Percentiles rank a stretch among this genome's conserved stretches.
phyloP scores from a whole-genome alignment of 2,888 invertebrate species.

The Ctenicera cuprea region DNA sequence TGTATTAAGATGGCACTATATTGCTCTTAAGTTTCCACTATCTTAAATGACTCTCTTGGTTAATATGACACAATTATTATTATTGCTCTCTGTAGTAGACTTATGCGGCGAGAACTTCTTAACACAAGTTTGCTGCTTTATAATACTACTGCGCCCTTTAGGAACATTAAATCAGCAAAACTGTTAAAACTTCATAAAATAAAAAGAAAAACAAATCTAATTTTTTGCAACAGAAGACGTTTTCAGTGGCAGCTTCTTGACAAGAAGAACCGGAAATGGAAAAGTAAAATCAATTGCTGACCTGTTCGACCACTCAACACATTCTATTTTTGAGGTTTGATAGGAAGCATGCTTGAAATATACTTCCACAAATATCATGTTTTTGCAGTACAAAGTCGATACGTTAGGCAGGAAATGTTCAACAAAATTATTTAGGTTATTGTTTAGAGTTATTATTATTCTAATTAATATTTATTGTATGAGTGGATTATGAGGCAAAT shows the following conservation, averaged over 20 bases:
- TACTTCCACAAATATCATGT: too few species aligned
- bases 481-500: too few species aligned
- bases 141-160: not conserved
- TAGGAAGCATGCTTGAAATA: too few species aligned
- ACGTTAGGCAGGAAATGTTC: too few species aligned
- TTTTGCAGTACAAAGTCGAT: too few species aligned
- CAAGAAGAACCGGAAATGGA: not conserved
- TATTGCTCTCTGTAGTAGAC: conserved; percentile 21
- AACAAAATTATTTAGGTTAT: too few species aligned
- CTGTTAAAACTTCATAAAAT: conserved; percentile 7
- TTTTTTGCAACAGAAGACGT: not conserved
- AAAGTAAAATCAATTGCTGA: too few species aligned
- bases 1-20: conserved; percentile 12
- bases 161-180: conserved; percentile 6
- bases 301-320: too few species aligned
- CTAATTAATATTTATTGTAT: too few species aligned
- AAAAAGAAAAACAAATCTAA: not conserved
- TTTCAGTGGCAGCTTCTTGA: too few species aligned
- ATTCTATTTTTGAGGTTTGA: too few species aligned
- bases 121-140: conserved; percentile 2
- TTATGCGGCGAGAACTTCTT: conserved; percentile 3
- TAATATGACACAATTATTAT: conserved; percentile 27
- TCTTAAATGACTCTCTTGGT: conserved; percentile 13
- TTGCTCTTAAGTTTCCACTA: conserved; percentile 12
- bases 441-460: too few species aligned